Base-by-base conservation (phyloP, 2,113 vertebrate species). In the Odontophorus gujanensis region DNA sequence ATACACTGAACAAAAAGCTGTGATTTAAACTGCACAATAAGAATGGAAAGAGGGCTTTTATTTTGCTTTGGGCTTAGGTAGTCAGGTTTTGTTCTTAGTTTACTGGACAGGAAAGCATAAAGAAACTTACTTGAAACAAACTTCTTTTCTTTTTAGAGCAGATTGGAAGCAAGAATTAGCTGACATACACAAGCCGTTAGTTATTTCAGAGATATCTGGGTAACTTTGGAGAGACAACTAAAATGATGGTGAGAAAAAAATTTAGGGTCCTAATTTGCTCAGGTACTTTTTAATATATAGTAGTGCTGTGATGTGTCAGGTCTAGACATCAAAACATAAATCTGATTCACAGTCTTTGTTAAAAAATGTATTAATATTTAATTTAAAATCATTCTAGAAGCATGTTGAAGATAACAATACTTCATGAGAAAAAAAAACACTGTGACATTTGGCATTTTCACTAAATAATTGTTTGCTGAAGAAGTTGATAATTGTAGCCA, bases 21-120 rank as follows among this genome's bases (percentile, higher is more conserved):
- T 40, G 36, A 87, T 79, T 85, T 72, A 69, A 73, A 68, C 71
- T 74, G 15, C 13, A 45, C 5, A 55, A 3, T 34, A 48, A 81
- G 20, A 66, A 74, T 21, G 3, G 18, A 71, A 69, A 62, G 9
- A 34, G 7, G 1, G 0, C 0, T 36, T 45, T 77, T 30, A 50
- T 67, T 77, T 75, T 65, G 20, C 6, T 66, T 59, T 40, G 34
- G 5, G 8, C 69, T 71, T 62, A n/a, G 1, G n/a, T 30, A 3
- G 19, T 45, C 20, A 42, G 26, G 15, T 36, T 89, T 87, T 80
- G 19, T 4, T 19, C 87, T 80, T 61, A 30, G 4, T 66, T 58
- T 30, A 28, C 1, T 10, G 13, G 13, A 21, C 7, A 21, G 1
- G 4, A 69, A 85, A 63, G 6, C 2, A 2, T 11, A 47, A 6